Evolutionary conservation across 1,140 invertebrate species (phyloP), one percentile per base, ranked within the genome.

Genomic region (Megalonaias nervosa): DNA sequence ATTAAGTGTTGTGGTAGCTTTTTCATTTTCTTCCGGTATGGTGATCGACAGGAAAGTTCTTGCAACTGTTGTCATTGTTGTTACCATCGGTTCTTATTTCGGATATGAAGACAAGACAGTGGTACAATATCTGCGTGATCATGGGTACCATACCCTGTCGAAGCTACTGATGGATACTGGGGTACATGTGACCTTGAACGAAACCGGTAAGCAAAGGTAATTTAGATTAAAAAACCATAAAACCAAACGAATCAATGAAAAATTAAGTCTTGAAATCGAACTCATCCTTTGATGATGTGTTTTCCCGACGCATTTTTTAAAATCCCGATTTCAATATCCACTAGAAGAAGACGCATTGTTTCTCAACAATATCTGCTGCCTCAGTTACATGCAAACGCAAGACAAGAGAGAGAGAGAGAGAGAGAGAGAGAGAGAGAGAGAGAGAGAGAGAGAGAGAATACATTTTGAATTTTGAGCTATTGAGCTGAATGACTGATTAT

Each of bases 71-170:
- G 38, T 48, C 38, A 48, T 48, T 48, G 6, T 48, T 12, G 0
- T 48, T 48, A 48, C 11, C 38, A 48, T 59, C 16, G 65, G 73
- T 19, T 58, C 67, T 26, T 21, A 16, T 2, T 61, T 64, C 1
- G 73, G 67, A 2, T 70, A 62, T 31, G 67, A 75, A 31, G 74
- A 75, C 55, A 75, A 69, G 23, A 75, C 74, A 17, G 70, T 75
- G 11, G 56, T 67, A 17, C 67, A 75, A 60, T 75, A 67, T 67
- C 17, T 75, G 59, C 59, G 21, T 16, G 67, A 64, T 60, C 69
- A 75, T 75, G 74, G 74, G 17, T 75, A 56, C 74, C 64, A 9
- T 1, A 69, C 58, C 0, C 60, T 75, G 16, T 67, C 70, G 13
- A 70, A 31, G 15, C 67, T 70, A 38, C n/a, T 75, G 31, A 75